Conservation (phyloP, 2,113 vertebrate species). For the Stegostoma tigrinum region DNA sequence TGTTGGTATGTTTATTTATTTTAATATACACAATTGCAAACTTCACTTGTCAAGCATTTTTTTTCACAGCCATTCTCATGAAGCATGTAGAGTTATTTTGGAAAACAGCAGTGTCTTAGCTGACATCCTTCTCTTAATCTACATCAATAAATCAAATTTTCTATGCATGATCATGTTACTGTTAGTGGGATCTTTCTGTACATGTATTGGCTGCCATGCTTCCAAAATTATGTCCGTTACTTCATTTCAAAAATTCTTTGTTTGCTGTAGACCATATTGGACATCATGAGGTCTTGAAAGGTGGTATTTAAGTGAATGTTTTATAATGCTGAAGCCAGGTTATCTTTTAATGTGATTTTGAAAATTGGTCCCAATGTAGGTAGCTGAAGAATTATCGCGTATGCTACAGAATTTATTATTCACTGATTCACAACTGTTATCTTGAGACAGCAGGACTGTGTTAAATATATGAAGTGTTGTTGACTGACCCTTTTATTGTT, state of each 20-base stretch:
- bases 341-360: not conserved
- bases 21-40: not conserved
- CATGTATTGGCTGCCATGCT: not conserved
- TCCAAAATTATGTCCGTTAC: not conserved
- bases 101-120: not conserved
- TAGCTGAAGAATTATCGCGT: not conserved
- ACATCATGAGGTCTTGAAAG: not conserved
- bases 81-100: not conserved
- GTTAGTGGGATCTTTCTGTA: no score
- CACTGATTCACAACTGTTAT: not conserved
- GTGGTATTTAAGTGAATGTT: not conserved
- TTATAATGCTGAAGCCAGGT: not conserved
- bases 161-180: no score
- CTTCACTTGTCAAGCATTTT: not conserved
- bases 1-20: not conserved
- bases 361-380: no score
- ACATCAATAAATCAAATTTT: not conserved
- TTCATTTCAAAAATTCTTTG: not conserved
- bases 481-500: not conserved
- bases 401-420: not conserved
- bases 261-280: not conserved
- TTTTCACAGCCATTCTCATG: not conserved
- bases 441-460: not conserved
- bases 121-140: not conserved
- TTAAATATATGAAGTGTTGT: not conserved